These are phyloP conservation scores for Squalus acanthias DNA, from an alignment of 2,797 vertebrate genomes.

Conservation along the genomic window DNA sequence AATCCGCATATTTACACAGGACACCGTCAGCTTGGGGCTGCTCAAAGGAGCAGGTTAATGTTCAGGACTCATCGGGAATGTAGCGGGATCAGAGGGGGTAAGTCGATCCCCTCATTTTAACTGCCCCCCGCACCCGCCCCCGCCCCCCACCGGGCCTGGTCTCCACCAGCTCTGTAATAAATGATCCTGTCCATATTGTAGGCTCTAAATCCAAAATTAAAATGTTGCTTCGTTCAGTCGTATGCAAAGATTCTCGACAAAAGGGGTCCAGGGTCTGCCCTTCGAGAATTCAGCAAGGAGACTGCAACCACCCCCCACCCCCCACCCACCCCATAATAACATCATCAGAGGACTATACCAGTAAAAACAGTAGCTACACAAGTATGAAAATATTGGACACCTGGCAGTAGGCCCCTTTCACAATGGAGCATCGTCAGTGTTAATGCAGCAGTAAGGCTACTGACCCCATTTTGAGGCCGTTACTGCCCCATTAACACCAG, in stretches of 20 bases:
- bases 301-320: background rate
- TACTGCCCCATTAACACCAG: too few species aligned
- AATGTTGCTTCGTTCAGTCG: background rate
- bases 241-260: background rate
- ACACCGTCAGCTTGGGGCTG: too few species aligned
- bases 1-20: too few species aligned
- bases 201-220: background rate
- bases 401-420: background rate
- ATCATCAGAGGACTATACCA: background rate
- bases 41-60: too few species aligned
- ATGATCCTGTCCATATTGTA: background rate
- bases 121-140: background rate
- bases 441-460: background rate
- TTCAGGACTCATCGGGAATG: background rate
- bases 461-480: too few species aligned
- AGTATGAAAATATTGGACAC: background rate
- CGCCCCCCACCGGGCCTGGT: background rate
- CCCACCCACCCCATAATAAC: background rate
- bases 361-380: background rate
- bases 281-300: background rate
- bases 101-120: background rate
- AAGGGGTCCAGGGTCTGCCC: too few species aligned
- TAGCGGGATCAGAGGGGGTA: background rate
- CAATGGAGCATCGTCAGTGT: background rate
- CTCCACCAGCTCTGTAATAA: background rate